A percentile compares a stretch with the other conserved stretches of the same genome.
These are phyloP conservation scores for Notocelia uddmanniana DNA, from an alignment of 2,888 invertebrate species.

Conservation along the genomic window DNA sequence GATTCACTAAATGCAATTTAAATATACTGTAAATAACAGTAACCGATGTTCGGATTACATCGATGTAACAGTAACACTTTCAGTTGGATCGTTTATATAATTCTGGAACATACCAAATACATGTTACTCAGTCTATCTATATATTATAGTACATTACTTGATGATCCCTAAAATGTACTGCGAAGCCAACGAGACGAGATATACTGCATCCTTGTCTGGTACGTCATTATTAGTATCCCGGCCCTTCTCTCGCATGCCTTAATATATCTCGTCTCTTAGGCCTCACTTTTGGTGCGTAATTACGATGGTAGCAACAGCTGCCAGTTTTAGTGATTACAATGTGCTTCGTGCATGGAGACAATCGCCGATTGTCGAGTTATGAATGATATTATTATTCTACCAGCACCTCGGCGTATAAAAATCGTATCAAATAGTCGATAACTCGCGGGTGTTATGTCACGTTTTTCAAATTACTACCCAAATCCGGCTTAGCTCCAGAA, in stretches of 20 bases:
- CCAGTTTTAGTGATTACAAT: slow-evolving; percentile 54
- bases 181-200: too few species aligned
- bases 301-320: slow-evolving; percentile 53
- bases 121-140: slow-evolving; percentile 80
- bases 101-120: slow-evolving; percentile 40
- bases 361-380: slow-evolving; percentile 41
- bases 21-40: slow-evolving; percentile 44
- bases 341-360: slow-evolving; percentile 50
- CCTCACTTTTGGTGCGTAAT: slow-evolving; percentile 50
- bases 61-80: slow-evolving; percentile 12
- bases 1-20: slow-evolving; percentile 49
- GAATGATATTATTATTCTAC: slow-evolving; percentile 66
- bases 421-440: slow-evolving; percentile 50
- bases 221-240: too few species aligned
- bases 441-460: slow-evolving; percentile 31
- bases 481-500: not conserved
- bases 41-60: slow-evolving; percentile 5
- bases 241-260: too few species aligned
- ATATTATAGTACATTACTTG: slow-evolving; percentile 60
- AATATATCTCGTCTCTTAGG: too few species aligned
- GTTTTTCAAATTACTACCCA: not conserved
- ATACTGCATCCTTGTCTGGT: too few species aligned
- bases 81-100: slow-evolving; percentile 27
- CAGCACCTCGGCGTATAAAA: slow-evolving; percentile 74
- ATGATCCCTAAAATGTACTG: slow-evolving; percentile 59